Evolutionary conservation across 1,140 invertebrate genomes (phyloP).

Genomic region (Papilio polyxenes): DNA sequence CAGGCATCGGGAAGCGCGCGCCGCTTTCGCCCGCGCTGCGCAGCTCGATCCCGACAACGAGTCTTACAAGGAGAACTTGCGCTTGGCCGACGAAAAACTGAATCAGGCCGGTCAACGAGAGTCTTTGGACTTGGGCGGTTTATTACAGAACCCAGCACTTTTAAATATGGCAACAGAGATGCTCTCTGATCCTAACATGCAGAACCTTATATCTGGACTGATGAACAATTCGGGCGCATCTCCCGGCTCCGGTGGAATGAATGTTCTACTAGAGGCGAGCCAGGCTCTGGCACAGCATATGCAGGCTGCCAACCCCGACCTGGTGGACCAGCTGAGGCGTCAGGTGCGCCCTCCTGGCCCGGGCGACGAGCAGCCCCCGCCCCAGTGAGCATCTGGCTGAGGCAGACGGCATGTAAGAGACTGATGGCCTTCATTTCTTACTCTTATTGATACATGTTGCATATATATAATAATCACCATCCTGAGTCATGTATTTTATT

Average conservation of each 20-base stretch:
- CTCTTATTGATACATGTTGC: constrained; percentile 19
- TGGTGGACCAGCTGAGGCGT: constrained; percentile 73
- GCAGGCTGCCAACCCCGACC: constrained; percentile 75
- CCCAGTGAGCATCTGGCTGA: background rate
- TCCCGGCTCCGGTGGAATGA: constrained; percentile 51
- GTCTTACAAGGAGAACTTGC: constrained; percentile 93
- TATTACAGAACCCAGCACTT: constrained; percentile 88
- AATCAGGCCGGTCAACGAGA: constrained; percentile 52
- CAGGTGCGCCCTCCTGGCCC: constrained; percentile 69
- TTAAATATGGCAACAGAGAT: constrained; percentile 90
- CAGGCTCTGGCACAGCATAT: constrained; percentile 78
- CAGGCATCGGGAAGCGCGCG: constrained; percentile 89
- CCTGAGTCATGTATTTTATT: background rate
- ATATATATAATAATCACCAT: background rate
- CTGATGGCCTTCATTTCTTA: constrained; percentile 13
- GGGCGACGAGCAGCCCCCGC: constrained; percentile 48
- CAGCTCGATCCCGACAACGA: constrained; percentile 96
- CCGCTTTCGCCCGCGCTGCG: constrained; percentile 93
- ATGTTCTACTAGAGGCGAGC: constrained; percentile 71
- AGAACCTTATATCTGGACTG: constrained; percentile 83
- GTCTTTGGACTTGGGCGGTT: constrained; percentile 81
- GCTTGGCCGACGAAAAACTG: constrained; percentile 78
- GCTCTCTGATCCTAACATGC: constrained; percentile 88
- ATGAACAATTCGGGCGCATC: constrained; percentile 55
- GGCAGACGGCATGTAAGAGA: background rate